Base-by-base conservation (phyloP, 2,888 invertebrate genomes). In the Archips xylosteana region DNA sequence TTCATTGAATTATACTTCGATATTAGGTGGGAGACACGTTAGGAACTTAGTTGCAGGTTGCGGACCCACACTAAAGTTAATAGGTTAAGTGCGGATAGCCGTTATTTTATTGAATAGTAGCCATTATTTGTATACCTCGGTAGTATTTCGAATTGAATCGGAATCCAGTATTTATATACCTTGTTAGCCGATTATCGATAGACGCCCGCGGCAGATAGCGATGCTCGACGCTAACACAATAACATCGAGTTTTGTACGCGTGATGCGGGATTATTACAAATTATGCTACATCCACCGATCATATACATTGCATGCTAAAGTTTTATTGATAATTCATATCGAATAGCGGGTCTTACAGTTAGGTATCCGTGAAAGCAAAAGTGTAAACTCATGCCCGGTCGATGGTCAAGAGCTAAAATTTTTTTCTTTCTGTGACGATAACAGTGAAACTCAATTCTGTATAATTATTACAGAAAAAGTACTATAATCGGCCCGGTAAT, bases 111-210 rank as follows among this genome's bases (percentile, higher is more conserved):
- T 64, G 65, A 74, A 74, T 83, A 81, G 80, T 84, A 83, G 82
- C 79, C 83, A 82, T 89, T 85, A 85, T 85, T 86, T 84, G 84
- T 84, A 82, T 78, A 85, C 82, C 81, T 81, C 80, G 76, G 85
- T 79, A 82, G 80, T 85, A 84, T 83, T 84, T 84, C 83, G 84
- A 85, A 87, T 83, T 81, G 83, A 85, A 84, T 85, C 83, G 77
- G 81, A 82, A 83, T 81, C 76, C 80, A 80, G 81, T 78, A 87
- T 87, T 86, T 83, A 86, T 57, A 5, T 78, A 78, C 71, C 74
- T 77, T 78, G 81, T 83, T 82, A 80, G 68, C 51, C 62, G 64
- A 64, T 75, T 69, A 75, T 64, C 60, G 59, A 51, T 15, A 63
- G 59, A 65, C 34, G 65, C 64, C 64, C 47, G 71, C 61, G 59